Evolutionary conservation across 2,888 invertebrate genomes (phyloP).

Genomic region (Luperina testacea): DNA sequence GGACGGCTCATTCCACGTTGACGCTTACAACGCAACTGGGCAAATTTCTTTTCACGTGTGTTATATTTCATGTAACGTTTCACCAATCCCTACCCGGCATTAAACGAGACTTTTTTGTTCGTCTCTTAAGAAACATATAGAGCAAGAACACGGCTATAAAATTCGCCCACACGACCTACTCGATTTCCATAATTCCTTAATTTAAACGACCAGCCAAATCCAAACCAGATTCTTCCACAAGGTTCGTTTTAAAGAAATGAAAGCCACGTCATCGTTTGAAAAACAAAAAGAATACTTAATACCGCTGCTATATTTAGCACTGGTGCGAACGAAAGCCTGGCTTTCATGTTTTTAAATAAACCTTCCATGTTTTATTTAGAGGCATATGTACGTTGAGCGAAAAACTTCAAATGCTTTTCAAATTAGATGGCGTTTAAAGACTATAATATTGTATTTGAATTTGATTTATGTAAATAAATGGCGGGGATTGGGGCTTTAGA

Average conservation of each 20-base stretch:
- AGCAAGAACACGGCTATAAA: neutral
- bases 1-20: too few relatives aligned
- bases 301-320: constrained; percentile 67
- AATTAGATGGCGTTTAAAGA: constrained; percentile 29
- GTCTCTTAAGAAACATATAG: neutral
- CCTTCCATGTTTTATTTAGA: constrained; percentile 64
- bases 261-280: constrained; percentile 31
- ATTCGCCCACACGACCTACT: neutral
- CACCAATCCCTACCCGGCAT: too few relatives aligned
- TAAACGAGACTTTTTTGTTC: neutral
- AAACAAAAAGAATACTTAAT: constrained; percentile 69
- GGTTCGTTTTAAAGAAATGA: constrained; percentile 19
- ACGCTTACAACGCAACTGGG: too few relatives aligned
- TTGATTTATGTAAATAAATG: constrained; percentile 40
- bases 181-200: constrained; percentile 11
- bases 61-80: too few relatives aligned
- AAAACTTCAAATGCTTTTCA: constrained; percentile 58
- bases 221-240: neutral
- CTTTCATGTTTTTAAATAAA: constrained; percentile 61
- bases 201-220: constrained; percentile 5
- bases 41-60: too few relatives aligned
- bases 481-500: constrained; percentile 11
- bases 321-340: constrained; percentile 49
- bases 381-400: constrained; percentile 27
- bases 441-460: constrained; percentile 17